phyloP scores from a whole-genome alignment of 2,888 invertebrate species.

The Stenchaetothrips biformis region DNA sequence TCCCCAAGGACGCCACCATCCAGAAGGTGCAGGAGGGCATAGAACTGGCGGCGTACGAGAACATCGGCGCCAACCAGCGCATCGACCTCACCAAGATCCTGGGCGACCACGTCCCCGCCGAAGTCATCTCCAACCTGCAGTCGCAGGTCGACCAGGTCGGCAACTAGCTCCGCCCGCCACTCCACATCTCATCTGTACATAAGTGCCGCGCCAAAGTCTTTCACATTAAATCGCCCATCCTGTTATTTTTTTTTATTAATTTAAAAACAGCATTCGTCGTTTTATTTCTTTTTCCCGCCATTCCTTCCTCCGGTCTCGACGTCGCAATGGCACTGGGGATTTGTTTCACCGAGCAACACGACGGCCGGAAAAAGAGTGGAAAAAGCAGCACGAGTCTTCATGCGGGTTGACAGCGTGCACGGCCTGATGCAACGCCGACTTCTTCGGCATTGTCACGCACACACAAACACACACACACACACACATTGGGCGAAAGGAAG shows the following conservation, averaged over 20 bases:
- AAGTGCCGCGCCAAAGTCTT: background rate
- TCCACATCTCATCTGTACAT: background rate
- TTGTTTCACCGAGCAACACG: no score
- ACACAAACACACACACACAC: background rate
- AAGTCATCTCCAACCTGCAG: conserved; percentile 83
- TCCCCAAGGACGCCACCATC: conserved; percentile 80
- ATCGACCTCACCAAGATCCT: conserved; percentile 79
- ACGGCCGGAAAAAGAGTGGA: no score
- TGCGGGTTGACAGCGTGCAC: background rate
- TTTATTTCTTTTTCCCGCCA: background rate
- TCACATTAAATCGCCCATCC: background rate
- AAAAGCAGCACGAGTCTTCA: no score
- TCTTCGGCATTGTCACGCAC: background rate
- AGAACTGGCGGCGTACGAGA: conserved; percentile 78
- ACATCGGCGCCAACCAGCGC: conserved; percentile 77
- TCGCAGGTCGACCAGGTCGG: conserved; percentile 80
- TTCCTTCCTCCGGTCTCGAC: background rate
- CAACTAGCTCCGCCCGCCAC: conserved; percentile 38
- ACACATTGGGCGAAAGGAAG: background rate
- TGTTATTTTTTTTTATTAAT: background rate
- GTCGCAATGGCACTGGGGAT: background rate
- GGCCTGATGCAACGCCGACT: background rate
- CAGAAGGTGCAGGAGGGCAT: conserved; percentile 75
- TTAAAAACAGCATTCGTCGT: background rate
- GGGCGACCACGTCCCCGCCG: conserved; percentile 78